Percentiles rank a stretch among this genome's conserved stretches.
These are phyloP conservation scores for Pterois miles DNA, from an alignment of 2,797 vertebrate genomes.

Conservation along the genomic window DNA sequence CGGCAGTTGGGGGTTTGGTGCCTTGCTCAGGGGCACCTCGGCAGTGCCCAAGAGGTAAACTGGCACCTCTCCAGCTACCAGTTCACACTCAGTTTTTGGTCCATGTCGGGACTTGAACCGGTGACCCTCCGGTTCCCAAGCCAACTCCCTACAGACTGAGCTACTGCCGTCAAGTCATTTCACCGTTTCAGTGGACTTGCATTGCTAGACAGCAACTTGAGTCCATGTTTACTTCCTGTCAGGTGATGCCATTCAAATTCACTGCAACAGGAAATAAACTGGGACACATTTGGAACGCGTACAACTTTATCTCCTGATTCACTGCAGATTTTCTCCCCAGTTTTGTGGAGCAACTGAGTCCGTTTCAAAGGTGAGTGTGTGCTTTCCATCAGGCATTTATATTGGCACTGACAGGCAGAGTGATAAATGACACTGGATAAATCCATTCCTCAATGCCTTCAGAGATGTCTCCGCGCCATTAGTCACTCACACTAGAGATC, in stretches of 20 bases:
- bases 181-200: background rate
- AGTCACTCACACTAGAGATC: slow-evolving; percentile 78
- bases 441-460: slow-evolving; percentile 78
- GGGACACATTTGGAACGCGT: background rate
- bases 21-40: too few species aligned
- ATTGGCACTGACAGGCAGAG: slow-evolving; percentile 73
- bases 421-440: slow-evolving; percentile 74
- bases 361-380: slow-evolving; percentile 65
- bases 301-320: slow-evolving; percentile 42
- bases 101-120: too few species aligned
- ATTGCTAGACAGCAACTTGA: background rate
- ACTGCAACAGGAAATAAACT: background rate
- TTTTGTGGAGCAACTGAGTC: slow-evolving; percentile 38
- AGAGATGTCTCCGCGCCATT: slow-evolving; percentile 76
- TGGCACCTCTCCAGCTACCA: too few species aligned
- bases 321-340: slow-evolving; percentile 20
- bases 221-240: background rate
- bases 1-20: too few species aligned
- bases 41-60: too few species aligned
- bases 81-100: too few species aligned
- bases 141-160: too few species aligned
- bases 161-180: too few species aligned
- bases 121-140: too few species aligned
- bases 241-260: background rate
- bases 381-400: slow-evolving; percentile 70